These are phyloP conservation scores for Hirundo rustica DNA, from an alignment of 2,797 vertebrate species.

Conservation along the genomic window DNA sequence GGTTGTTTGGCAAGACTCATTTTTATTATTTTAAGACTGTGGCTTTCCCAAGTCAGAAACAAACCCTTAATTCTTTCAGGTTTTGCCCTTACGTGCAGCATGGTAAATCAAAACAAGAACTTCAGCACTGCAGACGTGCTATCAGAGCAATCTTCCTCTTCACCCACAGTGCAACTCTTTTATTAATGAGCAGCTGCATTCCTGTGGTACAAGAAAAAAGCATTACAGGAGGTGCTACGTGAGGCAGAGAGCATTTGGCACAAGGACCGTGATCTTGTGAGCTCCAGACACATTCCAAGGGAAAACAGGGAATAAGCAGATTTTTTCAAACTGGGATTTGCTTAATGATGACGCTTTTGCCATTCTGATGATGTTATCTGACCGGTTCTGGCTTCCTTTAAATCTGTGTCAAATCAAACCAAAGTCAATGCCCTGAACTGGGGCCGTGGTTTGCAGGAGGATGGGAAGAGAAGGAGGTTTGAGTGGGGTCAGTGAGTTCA, in stretches of 20 bases:
- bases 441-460: not conserved
- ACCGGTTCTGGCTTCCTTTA: not conserved
- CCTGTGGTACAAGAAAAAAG: not conserved
- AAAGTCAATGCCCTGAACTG: not conserved
- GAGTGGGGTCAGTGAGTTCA: not conserved
- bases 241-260: not conserved
- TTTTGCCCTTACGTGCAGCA: not conserved
- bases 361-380: not conserved
- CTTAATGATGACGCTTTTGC: not conserved
- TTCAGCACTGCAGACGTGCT: not conserved
- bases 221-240: not conserved
- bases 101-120: not conserved
- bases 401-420: not conserved
- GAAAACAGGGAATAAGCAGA: not conserved
- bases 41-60: not conserved
- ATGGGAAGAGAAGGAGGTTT: not conserved
- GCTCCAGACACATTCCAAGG: not conserved
- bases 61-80: not conserved
- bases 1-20: conserved; percentile 29
- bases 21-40: not conserved
- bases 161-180: not conserved
- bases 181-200: not conserved
- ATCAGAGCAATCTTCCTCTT: not conserved
- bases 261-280: not conserved
- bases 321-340: not conserved